These are phyloP conservation scores for Nymphalis urticae DNA, from an alignment of 2,888 invertebrate species.

Conservation along the genomic window DNA sequence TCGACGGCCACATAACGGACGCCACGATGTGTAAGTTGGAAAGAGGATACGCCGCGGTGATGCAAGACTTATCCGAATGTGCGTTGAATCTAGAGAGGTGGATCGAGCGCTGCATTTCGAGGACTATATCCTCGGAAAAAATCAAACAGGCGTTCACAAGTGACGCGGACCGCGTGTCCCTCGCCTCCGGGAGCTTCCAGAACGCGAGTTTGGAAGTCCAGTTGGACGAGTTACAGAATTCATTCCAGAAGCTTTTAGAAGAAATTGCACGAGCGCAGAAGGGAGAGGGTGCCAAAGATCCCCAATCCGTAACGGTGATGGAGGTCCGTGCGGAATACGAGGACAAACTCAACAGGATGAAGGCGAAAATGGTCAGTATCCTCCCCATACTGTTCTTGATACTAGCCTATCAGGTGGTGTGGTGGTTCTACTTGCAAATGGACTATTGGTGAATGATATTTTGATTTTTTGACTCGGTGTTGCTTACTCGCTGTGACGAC, in stretches of 20 bases:
- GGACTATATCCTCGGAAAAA: slow-evolving; percentile 64
- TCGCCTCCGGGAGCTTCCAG: slow-evolving; percentile 57
- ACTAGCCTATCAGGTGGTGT: slow-evolving; percentile 74
- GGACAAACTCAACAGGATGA: slow-evolving; percentile 88
- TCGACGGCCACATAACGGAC: slow-evolving; percentile 60
- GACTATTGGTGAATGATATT: slow-evolving; percentile 54
- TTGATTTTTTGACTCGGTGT: slow-evolving; percentile 48
- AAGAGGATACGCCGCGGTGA: slow-evolving; percentile 64
- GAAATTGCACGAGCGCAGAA: slow-evolving; percentile 59
- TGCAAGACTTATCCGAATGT: slow-evolving; percentile 70
- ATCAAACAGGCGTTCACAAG: slow-evolving; percentile 67
- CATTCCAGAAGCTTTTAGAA: slow-evolving; percentile 66
- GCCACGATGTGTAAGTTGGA: slow-evolving; percentile 62
- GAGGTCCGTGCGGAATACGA: slow-evolving; percentile 86
- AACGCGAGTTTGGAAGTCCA: slow-evolving; percentile 68
- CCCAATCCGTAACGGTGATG: slow-evolving; percentile 64
- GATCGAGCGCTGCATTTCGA: slow-evolving; percentile 63
- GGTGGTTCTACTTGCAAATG: slow-evolving; percentile 75
- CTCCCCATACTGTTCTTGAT: slow-evolving; percentile 72
- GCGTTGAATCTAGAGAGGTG: slow-evolving; percentile 69
- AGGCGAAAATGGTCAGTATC: slow-evolving; percentile 89
- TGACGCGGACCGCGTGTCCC: slow-evolving; percentile 55
- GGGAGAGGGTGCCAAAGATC: slow-evolving; percentile 55
- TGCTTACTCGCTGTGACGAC: slow-evolving; percentile 47
- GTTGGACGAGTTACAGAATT: slow-evolving; percentile 67